Conservation (phyloP, 2,888 invertebrate genomes). For the Xestia c-nigrum region DNA sequence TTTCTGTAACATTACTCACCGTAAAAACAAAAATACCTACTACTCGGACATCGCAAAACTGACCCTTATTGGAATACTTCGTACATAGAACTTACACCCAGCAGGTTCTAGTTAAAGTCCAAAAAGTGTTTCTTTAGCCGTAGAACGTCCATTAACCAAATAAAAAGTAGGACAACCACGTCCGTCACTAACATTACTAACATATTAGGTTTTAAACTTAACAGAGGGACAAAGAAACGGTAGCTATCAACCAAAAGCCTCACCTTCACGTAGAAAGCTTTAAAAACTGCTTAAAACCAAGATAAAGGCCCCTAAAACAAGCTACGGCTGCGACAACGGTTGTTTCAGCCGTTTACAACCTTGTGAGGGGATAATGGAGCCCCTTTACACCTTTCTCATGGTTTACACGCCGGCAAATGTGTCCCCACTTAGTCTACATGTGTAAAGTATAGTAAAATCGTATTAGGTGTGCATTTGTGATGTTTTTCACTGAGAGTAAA, state of each 20-base stretch:
- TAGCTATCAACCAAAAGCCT: constrained; percentile 42
- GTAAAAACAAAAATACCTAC: background rate
- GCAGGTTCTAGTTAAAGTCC: background rate
- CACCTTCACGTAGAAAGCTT: constrained; percentile 45
- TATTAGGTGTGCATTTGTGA: constrained; percentile 18
- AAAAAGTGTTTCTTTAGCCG: background rate
- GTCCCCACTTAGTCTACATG: constrained; percentile 60
- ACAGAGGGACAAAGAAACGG: constrained; percentile 33
- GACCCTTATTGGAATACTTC: background rate
- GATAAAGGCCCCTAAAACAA: constrained; percentile 66
- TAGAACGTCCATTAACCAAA: constrained; percentile 13
- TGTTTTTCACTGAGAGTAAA: constrained; percentile 24
- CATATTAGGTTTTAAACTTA: constrained; percentile 50
- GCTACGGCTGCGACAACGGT: constrained; percentile 57
- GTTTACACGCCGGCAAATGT: constrained; percentile 58
- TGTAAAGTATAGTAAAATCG: constrained; percentile 51
- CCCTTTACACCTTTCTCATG: constrained; percentile 66
- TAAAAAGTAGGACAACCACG: constrained; percentile 30
- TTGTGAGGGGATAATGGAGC: constrained; percentile 61
- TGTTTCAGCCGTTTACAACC: constrained; percentile 65
- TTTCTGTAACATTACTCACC: background rate
- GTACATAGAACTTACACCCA: background rate
- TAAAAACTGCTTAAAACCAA: constrained; percentile 65
- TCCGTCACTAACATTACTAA: constrained; percentile 27
- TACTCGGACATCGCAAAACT: background rate